A percentile compares a stretch with the other conserved stretches of the same genome.
These are phyloP conservation scores for Drosophila ambigua DNA, from an alignment of 1,140 invertebrate species.

Conservation along the genomic window DNA sequence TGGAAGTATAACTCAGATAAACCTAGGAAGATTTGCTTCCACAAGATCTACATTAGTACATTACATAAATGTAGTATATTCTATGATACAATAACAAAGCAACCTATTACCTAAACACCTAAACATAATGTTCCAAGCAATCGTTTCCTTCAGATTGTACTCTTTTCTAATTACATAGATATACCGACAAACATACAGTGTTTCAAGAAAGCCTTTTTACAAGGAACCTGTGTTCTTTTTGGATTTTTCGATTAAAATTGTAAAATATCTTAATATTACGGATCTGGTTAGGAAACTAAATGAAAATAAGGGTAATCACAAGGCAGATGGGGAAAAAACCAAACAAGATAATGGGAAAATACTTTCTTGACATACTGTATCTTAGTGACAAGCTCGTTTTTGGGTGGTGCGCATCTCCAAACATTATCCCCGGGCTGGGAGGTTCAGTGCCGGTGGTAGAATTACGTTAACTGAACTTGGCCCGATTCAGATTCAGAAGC, in stretches of 20 bases:
- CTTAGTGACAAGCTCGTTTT: conserved; percentile 49
- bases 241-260: too few species aligned
- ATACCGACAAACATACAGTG: too few species aligned
- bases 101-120: conserved; percentile 49
- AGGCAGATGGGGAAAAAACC: too few species aligned
- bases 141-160: conserved; percentile 1
- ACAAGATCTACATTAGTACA: conserved; percentile 4
- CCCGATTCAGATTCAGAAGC: conserved; percentile 28
- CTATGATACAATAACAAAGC: conserved; percentile 73
- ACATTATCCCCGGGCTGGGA: conserved; percentile 33
- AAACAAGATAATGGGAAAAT: too few species aligned
- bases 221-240: too few species aligned
- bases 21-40: conserved; percentile 27
- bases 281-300: too few species aligned
- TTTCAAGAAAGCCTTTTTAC: too few species aligned
- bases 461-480: conserved; percentile 35
- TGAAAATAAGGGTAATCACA: too few species aligned
- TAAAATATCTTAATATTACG: too few species aligned
- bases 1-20: conserved; percentile 32
- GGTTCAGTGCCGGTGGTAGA: conserved; percentile 64
- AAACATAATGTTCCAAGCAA: conserved; percentile 53
- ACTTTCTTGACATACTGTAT: conserved; percentile 4
- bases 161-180: too few species aligned
- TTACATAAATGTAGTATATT: conserved; percentile 16
- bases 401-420: conserved; percentile 55